Conservation (phyloP, 2,888 invertebrate species). For the Lypha dubia region DNA sequence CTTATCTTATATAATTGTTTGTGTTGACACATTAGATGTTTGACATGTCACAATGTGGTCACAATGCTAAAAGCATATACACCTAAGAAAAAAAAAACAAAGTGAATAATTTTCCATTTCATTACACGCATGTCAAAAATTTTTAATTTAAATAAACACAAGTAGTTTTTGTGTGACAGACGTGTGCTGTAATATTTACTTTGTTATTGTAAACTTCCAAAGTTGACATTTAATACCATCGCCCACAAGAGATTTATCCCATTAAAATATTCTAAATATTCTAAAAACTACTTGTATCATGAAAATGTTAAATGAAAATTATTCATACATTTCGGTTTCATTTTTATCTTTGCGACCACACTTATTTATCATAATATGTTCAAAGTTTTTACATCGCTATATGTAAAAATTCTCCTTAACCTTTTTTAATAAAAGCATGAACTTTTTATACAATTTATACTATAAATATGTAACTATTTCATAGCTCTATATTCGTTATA, state of each 20-base stretch:
- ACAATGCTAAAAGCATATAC: slow-evolving; percentile 51
- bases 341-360: background rate
- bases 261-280: background rate
- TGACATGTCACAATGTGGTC: slow-evolving; percentile 61
- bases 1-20: slow-evolving; percentile 35
- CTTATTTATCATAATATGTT: background rate
- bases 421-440: background rate
- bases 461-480: slow-evolving; percentile 39
- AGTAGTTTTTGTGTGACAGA: background rate
- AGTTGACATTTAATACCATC: slow-evolving; percentile 1
- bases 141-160: background rate
- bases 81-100: no score
- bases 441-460: background rate
- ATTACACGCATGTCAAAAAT: slow-evolving; percentile 56
- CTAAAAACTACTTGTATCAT: background rate
- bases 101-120: slow-evolving; percentile 52
- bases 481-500: slow-evolving; percentile 57
- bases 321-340: no score
- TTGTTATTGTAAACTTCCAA: background rate
- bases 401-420: background rate
- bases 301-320: background rate
- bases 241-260: background rate
- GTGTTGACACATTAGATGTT: slow-evolving; percentile 60
- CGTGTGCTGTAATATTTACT: background rate
- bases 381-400: background rate